Base-by-base conservation (phyloP, 2,113 vertebrate genomes). In the Pelvicachromis taeniatus region DNA sequence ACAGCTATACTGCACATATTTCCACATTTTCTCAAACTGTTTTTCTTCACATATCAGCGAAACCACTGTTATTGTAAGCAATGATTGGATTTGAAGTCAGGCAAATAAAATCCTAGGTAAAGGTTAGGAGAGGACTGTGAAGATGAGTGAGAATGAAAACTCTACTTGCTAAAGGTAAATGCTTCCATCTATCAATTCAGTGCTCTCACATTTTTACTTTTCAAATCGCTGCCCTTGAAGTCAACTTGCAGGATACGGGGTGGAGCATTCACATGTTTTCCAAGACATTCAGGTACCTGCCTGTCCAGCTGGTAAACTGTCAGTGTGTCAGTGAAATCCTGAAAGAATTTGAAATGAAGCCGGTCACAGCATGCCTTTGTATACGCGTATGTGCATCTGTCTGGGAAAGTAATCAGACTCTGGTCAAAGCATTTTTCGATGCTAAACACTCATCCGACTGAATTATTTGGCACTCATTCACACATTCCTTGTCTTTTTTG, bases 291-390 rank as follows among this genome's bases (percentile, higher is more conserved):
- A 81, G 75, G 79, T 88, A 79, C 81, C 77, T 90, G 84, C 42
- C 70, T 91, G 83, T 85, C 68, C 45, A 48, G 31, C 68, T 78
- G 89, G 77, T 45, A 45, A 55, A 29, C 77, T 82, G 77, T 88
- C 70, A 77, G 33, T 38, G 9, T 65, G 65, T 81, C 75, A 75
- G 53, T 55, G 78, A 80, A 81, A 82, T 80, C 75, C 54, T 17
- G 13, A 61, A 87, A 77, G 73, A 87, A 78, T 90, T 85, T 87
- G 40, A 54, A 83, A 19, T 58, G 63, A 84, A 61, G 54, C 85
- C 14, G 19, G 81, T 91, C 73, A n/a, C 78, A 84, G 85, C 83
- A 78, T 75, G 85, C 23, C 79, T 87, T 9, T 88, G 29, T 78
- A 45, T 61, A 45, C 73, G 26, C 19, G 16, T 29, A 35, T 23